Conservation (phyloP, 2,888 invertebrate genomes). For the Diaphora mendica region DNA sequence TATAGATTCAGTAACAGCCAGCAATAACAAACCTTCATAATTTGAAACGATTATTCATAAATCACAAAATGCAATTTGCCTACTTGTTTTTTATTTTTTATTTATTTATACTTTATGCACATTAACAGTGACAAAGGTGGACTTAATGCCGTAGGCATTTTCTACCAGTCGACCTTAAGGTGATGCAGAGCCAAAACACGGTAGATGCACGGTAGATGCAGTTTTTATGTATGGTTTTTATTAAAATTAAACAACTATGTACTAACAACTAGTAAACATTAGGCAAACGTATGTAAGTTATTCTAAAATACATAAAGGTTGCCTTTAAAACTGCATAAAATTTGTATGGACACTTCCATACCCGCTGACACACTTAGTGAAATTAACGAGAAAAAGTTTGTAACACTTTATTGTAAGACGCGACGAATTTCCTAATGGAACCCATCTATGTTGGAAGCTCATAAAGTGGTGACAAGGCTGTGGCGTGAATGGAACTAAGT, state of each 20-base stretch:
- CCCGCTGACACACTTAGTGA: conserved; percentile 10
- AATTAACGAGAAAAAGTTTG: conserved; percentile 19
- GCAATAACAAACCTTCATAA: no score
- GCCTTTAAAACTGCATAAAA: not conserved
- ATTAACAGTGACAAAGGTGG: no score
- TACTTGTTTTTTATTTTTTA: no score
- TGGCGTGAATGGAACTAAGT: not conserved
- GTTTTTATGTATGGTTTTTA: no score
- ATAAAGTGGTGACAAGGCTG: not conserved
- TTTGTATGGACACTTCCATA: not conserved
- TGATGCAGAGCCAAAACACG: no score
- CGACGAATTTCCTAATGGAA: not conserved
- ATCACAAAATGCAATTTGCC: not conserved
- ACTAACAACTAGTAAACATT: not conserved
- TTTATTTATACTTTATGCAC: no score
- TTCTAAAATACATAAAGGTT: not conserved
- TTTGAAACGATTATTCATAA: no score
- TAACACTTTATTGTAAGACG: conserved; percentile 15
- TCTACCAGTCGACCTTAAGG: no score
- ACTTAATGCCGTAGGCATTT: no score
- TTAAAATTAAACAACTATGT: not conserved
- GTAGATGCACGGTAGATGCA: no score
- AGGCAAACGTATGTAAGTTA: not conserved
- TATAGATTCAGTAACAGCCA: no score
- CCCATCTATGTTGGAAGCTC: not conserved